These are phyloP conservation scores for Trichopoda pennipes DNA, from an alignment of 2,888 invertebrate genomes.

Conservation along the genomic window DNA sequence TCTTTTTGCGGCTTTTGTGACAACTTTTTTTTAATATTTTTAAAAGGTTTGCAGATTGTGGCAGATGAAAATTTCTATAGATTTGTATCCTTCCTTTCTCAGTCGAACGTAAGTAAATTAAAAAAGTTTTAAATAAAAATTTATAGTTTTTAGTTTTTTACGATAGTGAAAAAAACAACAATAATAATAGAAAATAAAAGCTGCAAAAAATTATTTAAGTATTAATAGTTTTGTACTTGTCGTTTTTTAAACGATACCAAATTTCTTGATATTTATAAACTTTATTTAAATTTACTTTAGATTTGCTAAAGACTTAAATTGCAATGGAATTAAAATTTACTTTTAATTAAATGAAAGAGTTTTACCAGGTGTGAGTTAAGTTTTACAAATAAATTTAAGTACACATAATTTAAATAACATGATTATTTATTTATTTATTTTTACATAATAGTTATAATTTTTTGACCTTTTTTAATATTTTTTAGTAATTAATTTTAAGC, in stretches of 20 bases:
- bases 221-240: background rate
- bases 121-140: slow-evolving; percentile 57
- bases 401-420: no score
- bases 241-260: background rate
- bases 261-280: no score
- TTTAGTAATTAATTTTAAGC: no score
- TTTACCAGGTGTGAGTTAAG: no score
- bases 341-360: no score
- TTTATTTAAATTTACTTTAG: no score
- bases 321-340: no score
- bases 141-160: slow-evolving; percentile 9
- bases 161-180: background rate
- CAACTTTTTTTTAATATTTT: slow-evolving; percentile 63
- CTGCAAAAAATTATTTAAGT: background rate
- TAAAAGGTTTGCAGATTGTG: slow-evolving; percentile 65
- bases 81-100: slow-evolving; percentile 9
- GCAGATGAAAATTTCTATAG: slow-evolving; percentile 34
- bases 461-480: no score
- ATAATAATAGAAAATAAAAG: background rate
- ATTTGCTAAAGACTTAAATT: no score
- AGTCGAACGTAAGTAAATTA: slow-evolving; percentile 55
- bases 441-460: no score
- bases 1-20: slow-evolving; percentile 59
- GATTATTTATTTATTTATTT: no score
- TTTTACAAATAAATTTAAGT: no score